Evolutionary conservation across 2,888 invertebrate species (phyloP).

Genomic region (Plusia festucae): DNA sequence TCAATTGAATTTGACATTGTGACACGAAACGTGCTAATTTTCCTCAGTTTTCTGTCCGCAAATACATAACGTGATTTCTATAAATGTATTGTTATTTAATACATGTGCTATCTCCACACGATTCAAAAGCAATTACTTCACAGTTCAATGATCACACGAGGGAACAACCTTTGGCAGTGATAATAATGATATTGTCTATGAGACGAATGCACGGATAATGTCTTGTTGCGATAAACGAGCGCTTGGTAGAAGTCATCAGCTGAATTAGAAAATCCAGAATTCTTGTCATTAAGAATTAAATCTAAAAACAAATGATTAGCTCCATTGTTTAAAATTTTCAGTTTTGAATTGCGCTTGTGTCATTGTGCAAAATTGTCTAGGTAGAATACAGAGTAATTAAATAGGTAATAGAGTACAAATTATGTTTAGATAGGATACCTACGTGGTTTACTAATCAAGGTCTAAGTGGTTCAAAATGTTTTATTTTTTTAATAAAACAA

Average conservation of each 20-base stretch:
- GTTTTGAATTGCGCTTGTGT: no score
- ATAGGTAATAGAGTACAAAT: no score
- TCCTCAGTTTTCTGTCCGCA: no score
- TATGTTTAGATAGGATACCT: no score
- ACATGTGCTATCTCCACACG: slow-evolving; percentile 6
- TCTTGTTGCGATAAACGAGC: slow-evolving; percentile 34
- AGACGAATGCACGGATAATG: slow-evolving; percentile 21
- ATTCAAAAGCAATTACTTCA: slow-evolving; percentile 22
- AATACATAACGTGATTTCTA: background rate
- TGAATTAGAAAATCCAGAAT: background rate
- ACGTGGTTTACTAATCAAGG: no score
- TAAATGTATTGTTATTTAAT: slow-evolving; percentile 7
- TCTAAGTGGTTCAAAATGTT: no score
- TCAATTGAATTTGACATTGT: no score
- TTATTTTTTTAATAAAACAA: no score
- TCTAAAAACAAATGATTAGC: background rate
- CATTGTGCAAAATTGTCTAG: no score
- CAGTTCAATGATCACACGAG: slow-evolving; percentile 27
- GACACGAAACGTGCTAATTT: no score
- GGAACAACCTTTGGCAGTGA: slow-evolving; percentile 28
- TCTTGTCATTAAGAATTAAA: background rate
- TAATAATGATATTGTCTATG: slow-evolving; percentile 24
- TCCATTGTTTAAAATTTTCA: background rate
- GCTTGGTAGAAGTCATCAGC: background rate
- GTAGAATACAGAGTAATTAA: no score